Evolutionary conservation across 2,113 vertebrate species (phyloP).

Genomic region (Otocyon megalotis): DNA sequence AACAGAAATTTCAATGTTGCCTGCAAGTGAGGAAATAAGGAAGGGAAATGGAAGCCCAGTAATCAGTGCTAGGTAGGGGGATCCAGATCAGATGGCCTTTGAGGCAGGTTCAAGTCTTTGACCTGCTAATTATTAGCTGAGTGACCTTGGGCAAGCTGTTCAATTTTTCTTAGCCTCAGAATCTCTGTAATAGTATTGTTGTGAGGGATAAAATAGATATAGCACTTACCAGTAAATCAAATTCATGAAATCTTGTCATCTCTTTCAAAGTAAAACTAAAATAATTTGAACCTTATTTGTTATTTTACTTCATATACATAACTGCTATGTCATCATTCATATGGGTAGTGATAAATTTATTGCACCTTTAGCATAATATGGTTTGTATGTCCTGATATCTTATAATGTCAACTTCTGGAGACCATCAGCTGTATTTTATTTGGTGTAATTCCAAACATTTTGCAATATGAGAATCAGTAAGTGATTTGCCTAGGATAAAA

Average conservation of each 20-base stretch:
- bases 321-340: background rate
- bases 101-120: background rate
- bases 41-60: background rate
- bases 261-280: background rate
- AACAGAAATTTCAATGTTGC: background rate
- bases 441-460: slow-evolving; percentile 17
- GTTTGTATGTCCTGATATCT: background rate
- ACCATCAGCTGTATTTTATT: background rate
- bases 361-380: background rate
- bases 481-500: background rate
- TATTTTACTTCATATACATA: background rate
- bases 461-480: background rate
- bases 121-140: background rate
- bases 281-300: background rate
- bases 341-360: background rate
- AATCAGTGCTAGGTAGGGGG: background rate
- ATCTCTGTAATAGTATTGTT: background rate
- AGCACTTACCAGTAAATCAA: slow-evolving; percentile 27
- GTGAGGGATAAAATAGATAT: background rate
- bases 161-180: background rate
- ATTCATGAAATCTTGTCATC: background rate
- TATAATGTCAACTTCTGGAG: slow-evolving; percentile 35
- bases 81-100: background rate
- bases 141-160: background rate
- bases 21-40: background rate